Percentiles rank a stretch among this genome's conserved stretches.
These are phyloP conservation scores for Myopa tessellatipennis DNA, from an alignment of 2,888 invertebrate species.

Conservation along the genomic window DNA sequence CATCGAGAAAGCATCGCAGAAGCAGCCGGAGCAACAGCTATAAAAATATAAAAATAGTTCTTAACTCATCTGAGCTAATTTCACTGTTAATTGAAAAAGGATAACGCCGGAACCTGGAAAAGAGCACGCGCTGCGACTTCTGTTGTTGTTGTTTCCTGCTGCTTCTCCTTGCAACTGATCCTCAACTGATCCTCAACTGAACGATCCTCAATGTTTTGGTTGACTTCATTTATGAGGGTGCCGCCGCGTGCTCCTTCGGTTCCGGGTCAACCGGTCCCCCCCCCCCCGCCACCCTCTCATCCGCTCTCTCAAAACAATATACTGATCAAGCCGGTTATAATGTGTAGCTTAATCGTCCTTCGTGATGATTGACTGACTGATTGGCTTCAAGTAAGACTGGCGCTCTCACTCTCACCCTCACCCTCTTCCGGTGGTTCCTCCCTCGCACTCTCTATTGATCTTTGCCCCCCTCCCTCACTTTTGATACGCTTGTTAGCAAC, in stretches of 20 bases:
- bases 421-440: not conserved
- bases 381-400: not conserved
- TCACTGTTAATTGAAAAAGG: constrained; percentile 14
- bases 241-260: not conserved
- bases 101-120: not conserved
- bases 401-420: not conserved
- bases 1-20: not conserved
- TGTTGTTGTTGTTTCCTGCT: not conserved
- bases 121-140: constrained; percentile 2
- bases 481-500: constrained; percentile 49
- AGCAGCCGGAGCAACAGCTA: not conserved
- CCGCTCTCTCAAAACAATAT: not conserved
- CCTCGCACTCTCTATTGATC: too few species aligned
- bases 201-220: not conserved
- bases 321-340: not conserved
- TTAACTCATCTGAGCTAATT: not conserved
- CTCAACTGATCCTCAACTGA: not conserved
- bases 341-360: not conserved
- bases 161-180: not conserved
- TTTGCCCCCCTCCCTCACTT: not conserved
- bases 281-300: not conserved
- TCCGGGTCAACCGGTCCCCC: not conserved
- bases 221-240: not conserved
- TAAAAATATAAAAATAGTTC: not conserved
- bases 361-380: constrained; percentile 17